Evolutionary conservation across 2,797 vertebrate genomes (phyloP), one percentile per base, ranked within the genome.

Genomic region (Fratercula arctica): DNA sequence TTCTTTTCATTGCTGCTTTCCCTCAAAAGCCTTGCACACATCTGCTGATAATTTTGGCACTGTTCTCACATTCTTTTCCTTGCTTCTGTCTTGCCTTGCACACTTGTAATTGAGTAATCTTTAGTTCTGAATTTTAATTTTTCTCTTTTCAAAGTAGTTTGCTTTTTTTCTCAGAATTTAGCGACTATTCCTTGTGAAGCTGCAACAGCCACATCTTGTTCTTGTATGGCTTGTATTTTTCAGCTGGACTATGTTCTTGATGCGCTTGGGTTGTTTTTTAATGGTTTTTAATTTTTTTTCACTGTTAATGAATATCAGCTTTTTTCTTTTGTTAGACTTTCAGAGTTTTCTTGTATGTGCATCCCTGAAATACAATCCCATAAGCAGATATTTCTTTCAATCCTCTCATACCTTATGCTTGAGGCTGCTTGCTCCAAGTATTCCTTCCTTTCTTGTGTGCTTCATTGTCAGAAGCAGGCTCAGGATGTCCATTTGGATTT

Each of bases 401-500:
- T 74, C 68, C 11, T 89, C n/a, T 91, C 10, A 6, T 41, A 23
- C 37, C 11, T 85, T 48, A 5, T 53, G 14, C 64, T 76, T 68
- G 75, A 61, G 72, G 31, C 64, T 92, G 51, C 68, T 63, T 76
- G 7, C 61, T 68, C 20, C 29, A 13, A 45, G 37, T 74, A 11
- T 70, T 80, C 37, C n/a, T 84, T 80, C 31, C 57, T 81, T 80
- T 84, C 50, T 66, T 61, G 10, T 59, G 35, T 56, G 31, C 64
- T 90, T 14, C 45, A 77, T 74, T 93, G 60, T 93, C 41, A 86
- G 60, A 59, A 87, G 35, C 51, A 82, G 60, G 14, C 41, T 96
- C 21, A 46, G n/a, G 41, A 56, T 88, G 64, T 90, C 56, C 66
- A 20, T 87, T 83, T 95, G 68, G 33, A 87, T 95, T 85, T 95